Conservation (phyloP, 2,888 invertebrate genomes). For the Tholera decimalis region DNA sequence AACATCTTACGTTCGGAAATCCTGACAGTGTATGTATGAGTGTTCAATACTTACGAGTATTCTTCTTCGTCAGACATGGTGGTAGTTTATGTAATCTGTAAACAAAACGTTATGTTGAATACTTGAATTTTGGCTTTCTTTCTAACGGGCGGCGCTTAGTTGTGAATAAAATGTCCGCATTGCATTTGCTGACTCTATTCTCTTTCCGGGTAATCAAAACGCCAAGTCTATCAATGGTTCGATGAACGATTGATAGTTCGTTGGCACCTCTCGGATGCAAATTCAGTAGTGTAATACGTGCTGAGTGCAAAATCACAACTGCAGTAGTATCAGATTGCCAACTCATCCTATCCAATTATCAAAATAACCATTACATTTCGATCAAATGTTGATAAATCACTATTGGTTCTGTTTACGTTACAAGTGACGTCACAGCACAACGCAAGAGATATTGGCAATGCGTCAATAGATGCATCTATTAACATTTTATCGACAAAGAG, state of each 20-base stretch:
- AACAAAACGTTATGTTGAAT: slow-evolving; percentile 69
- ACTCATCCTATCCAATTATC: slow-evolving; percentile 25
- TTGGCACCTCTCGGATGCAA: slow-evolving; percentile 36
- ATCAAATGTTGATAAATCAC: slow-evolving; percentile 38
- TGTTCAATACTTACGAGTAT: slow-evolving; percentile 96
- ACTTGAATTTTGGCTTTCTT: background rate
- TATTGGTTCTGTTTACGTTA: slow-evolving; percentile 55
- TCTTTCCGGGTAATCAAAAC: slow-evolving; percentile 4
- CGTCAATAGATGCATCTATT: slow-evolving; percentile 58
- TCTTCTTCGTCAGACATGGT: slow-evolving; percentile 99
- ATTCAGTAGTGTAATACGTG: slow-evolving; percentile 26
- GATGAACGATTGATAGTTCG: slow-evolving; percentile 53
- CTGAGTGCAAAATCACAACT: slow-evolving; percentile 37
- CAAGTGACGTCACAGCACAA: slow-evolving; percentile 40
- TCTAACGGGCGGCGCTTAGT: background rate
- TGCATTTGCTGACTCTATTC: slow-evolving; percentile 1
- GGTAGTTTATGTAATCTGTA: slow-evolving; percentile 90
- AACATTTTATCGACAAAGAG: slow-evolving; percentile 45
- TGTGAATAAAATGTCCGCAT: background rate
- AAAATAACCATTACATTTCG: slow-evolving; percentile 27
- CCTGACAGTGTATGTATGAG: slow-evolving; percentile 33
- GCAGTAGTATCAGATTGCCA: slow-evolving; percentile 44
- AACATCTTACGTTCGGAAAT: slow-evolving; percentile 47
- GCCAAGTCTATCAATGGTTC: slow-evolving; percentile 35
- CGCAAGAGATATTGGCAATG: slow-evolving; percentile 59